phyloP scores from a whole-genome alignment of 2,797 vertebrate species.

The Cryptoprocta ferox region DNA sequence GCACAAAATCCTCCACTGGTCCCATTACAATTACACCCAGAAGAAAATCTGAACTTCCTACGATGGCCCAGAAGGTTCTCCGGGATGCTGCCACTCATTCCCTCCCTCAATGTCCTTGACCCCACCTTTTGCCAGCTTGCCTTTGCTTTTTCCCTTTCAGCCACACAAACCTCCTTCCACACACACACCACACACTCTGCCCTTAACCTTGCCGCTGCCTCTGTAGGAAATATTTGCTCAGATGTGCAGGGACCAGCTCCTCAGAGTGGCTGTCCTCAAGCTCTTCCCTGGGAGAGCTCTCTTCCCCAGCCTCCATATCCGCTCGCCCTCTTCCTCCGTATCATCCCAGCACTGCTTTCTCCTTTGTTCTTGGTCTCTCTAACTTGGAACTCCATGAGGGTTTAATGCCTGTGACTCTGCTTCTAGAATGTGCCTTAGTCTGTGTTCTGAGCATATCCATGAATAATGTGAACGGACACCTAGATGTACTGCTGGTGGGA shows the following conservation, averaged over 20 bases:
- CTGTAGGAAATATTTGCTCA: background rate
- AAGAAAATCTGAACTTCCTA: background rate
- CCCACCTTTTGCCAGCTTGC: accelerated
- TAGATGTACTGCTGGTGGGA: background rate
- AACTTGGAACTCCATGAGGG: background rate
- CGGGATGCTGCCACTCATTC: background rate
- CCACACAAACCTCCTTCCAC: too few relatives aligned
- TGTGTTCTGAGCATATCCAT: background rate
- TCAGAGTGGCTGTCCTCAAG: background rate
- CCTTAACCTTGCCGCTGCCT: background rate
- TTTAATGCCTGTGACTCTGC: background rate
- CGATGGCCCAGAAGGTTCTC: background rate
- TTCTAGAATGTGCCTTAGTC: background rate
- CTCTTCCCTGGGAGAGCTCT: background rate
- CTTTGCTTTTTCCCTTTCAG: background rate
- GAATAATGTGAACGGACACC: background rate
- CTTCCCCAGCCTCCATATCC: background rate
- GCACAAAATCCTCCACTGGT: background rate
- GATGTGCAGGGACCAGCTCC: background rate
- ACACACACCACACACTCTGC: too few relatives aligned
- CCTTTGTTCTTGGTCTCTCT: background rate
- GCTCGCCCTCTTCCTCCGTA: accelerated
- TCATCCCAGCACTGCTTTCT: background rate
- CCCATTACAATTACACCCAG: too few relatives aligned
- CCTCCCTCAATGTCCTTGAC: accelerated